Base-by-base conservation (phyloP, 2,113 vertebrate genomes). In the Egretta garzetta region DNA sequence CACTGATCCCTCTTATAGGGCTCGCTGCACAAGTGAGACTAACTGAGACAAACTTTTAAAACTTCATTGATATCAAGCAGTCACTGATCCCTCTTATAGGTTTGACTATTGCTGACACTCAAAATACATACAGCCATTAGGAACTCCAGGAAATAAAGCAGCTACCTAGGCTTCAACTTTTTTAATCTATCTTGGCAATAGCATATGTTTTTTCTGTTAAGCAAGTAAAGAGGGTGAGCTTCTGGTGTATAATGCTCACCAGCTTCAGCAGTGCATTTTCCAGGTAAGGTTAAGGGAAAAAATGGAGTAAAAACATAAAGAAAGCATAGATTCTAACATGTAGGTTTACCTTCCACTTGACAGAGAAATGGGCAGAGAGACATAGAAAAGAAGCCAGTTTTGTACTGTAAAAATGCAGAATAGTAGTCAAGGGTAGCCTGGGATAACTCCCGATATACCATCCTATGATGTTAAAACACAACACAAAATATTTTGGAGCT, bases 91-190 rank as follows among this genome's bases (percentile, higher is more conserved):
- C 53, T 90, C 88, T 86, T 90, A 85, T 45, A 72, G 79, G 39
- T 60, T 50, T 76, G 74, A 94, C 85, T 94, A 56, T 64, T 64
- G 92, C 71, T 76, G 67, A 85, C 50, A 49, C 47, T 95, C 70
- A 76, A 80, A 88, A 96, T 43, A 88, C 35, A 52, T 24, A 70
- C 58, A 52, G 63, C 70, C 76, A 77, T 88, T 81, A 86, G 32
- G 68, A 90, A 66, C 58, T 86, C 80, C 63, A 90, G 55, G 82
- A 86, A 90, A 92, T 83, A 96, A 96, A 93, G 50, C 59, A 83
- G 59, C 82, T 73, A 77, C 59, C 30, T 39, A 66, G 41, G 77
- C 82, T 86, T 90, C 63, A 76, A 41, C 24, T 41, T 88, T 84
- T 92, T 79, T 8, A 83, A 92, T 82, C 53, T 76, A 11, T 58